phyloP scores from a whole-genome alignment of 1,140 invertebrate species.

The Pseudobourletiella spinata region DNA sequence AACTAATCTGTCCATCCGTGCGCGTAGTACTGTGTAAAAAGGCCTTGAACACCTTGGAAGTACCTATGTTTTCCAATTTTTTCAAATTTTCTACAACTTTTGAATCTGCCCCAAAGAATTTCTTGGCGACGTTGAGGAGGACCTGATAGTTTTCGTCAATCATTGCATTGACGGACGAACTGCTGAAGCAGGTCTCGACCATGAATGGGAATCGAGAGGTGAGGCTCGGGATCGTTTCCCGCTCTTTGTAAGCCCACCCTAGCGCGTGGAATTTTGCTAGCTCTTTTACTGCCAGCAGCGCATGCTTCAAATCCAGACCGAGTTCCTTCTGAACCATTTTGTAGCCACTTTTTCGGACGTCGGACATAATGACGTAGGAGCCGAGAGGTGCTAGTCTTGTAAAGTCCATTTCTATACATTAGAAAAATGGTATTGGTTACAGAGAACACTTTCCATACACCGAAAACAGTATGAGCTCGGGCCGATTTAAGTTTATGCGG shows the following conservation, averaged over 20 bases:
- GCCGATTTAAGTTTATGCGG: too few relatives aligned
- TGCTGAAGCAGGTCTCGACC: neutral
- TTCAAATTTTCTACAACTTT: neutral
- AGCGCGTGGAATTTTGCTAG: conserved; percentile 59
- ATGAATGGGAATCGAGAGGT: neutral
- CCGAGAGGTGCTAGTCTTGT: too few relatives aligned
- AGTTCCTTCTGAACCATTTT: conserved; percentile 45
- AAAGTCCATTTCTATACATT: too few relatives aligned
- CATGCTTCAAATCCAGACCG: conserved; percentile 47
- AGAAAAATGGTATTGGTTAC: too few relatives aligned
- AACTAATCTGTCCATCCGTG: too few relatives aligned
- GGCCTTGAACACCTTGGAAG: too few relatives aligned
- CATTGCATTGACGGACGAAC: neutral
- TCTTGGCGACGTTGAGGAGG: neutral
- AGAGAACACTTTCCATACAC: too few relatives aligned
- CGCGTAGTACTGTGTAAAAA: too few relatives aligned
- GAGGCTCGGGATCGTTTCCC: conserved; percentile 42
- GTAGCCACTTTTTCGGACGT: conserved; percentile 46
- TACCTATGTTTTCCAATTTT: conserved; percentile 5
- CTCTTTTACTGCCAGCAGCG: conserved; percentile 47
- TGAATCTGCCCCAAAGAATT: neutral
- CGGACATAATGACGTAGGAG: conserved; percentile 43
- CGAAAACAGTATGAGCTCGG: too few relatives aligned
- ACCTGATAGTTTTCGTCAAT: neutral
- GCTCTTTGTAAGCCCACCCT: conserved; percentile 56